A percentile compares a stretch with the other conserved stretches of the same genome.
Evolutionary conservation across 2,888 invertebrate species (phyloP).

Genomic region (Drosophila neotestacea): DNA sequence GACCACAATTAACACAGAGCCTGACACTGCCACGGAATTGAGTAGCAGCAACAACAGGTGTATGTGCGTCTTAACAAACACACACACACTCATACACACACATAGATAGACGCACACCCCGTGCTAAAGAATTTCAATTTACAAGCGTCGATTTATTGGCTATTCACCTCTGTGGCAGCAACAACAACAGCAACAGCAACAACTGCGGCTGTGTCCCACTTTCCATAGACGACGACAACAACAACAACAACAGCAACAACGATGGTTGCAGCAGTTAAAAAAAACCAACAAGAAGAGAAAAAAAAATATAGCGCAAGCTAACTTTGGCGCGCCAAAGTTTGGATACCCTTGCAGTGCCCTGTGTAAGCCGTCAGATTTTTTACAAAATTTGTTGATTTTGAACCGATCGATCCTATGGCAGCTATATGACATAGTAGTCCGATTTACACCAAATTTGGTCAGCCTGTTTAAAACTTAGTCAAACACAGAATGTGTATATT

Average conservation of each 20-base stretch:
- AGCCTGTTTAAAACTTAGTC: too few relatives aligned
- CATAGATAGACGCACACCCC: conserved; percentile 41
- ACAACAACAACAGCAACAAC: background rate
- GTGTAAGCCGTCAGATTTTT: too few relatives aligned
- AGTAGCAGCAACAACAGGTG: conserved; percentile 61
- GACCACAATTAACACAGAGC: conserved; percentile 55
- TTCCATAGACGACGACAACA: conserved; percentile 64
- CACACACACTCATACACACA: conserved; percentile 9
- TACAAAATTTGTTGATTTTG: too few relatives aligned
- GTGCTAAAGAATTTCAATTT: conserved; percentile 77
- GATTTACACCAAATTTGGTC: too few relatives aligned
- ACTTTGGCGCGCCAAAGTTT: too few relatives aligned
- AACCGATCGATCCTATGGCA: too few relatives aligned
- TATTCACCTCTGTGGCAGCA: conserved; percentile 83
- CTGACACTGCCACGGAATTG: conserved; percentile 28
- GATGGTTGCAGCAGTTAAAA: conserved; percentile 54
- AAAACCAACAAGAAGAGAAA: conserved; percentile 34
- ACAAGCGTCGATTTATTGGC: conserved; percentile 84
- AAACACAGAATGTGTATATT: too few relatives aligned
- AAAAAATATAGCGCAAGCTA: too few relatives aligned
- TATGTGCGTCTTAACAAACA: conserved; percentile 32
- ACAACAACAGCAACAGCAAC: conserved; percentile 13
- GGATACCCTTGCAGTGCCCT: too few relatives aligned
- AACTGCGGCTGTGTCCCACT: conserved; percentile 71
- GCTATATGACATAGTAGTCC: too few relatives aligned